A percentile compares a stretch with the other conserved stretches of the same genome.
Evolutionary conservation across 2,797 vertebrate species (phyloP).

Genomic region (Sebastolobus altivelis): DNA sequence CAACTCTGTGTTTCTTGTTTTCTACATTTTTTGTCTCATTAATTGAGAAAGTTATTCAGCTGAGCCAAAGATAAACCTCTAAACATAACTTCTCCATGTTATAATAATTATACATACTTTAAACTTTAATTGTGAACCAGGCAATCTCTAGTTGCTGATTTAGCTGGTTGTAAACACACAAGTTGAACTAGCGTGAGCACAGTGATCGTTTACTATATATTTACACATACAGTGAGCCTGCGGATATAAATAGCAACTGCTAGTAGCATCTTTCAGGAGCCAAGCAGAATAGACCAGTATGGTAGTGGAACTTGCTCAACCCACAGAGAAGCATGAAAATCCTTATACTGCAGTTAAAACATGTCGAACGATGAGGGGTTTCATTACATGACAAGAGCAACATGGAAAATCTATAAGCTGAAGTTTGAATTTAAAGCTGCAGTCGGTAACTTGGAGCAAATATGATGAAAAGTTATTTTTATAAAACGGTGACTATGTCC

Average conservation of each 20-base stretch:
- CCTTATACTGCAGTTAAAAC: not conserved
- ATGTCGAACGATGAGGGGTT: not conserved
- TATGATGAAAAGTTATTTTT: no score
- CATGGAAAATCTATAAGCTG: not conserved
- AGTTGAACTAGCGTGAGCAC: not conserved
- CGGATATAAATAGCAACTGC: slow-evolving; percentile 23
- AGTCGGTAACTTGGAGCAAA: no score
- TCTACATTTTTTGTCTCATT: not conserved
- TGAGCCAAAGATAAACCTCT: not conserved
- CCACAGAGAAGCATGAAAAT: slow-evolving; percentile 9
- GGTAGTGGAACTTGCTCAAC: slow-evolving; percentile 6
- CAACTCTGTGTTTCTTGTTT: not conserved
- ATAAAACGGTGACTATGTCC: no score
- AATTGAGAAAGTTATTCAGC: not conserved
- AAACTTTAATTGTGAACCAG: not conserved
- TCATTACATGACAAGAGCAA: not conserved
- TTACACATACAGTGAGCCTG: slow-evolving; percentile 5
- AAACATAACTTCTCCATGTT: not conserved
- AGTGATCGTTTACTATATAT: slow-evolving; percentile 7
- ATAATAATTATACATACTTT: not conserved
- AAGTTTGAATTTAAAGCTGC: not conserved
- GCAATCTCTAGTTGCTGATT: not conserved
- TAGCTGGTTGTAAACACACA: not conserved
- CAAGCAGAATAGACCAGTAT: not conserved
- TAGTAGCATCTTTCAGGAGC: slow-evolving; percentile 9